Conservation (phyloP, 2,113 vertebrate species). For the Otocyon megalotis region DNA sequence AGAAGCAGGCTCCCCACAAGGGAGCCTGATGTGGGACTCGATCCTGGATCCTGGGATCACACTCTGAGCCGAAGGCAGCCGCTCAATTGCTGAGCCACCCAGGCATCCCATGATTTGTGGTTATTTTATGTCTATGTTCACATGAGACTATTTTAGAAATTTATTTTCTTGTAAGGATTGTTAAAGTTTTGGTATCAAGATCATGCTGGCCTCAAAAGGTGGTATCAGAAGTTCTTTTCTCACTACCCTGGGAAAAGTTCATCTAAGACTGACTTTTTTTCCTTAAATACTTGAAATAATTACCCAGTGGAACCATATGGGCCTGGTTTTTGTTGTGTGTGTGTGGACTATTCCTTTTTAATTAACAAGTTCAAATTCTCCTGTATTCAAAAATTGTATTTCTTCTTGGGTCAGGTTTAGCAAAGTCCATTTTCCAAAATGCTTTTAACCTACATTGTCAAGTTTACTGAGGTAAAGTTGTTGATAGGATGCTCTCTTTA, state of each 20-base stretch:
- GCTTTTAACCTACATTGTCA: background rate
- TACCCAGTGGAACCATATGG: background rate
- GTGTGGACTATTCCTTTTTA: background rate
- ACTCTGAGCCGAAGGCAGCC: no score
- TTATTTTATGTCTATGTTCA: background rate
- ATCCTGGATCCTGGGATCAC: no score
- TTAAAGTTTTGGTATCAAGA: background rate
- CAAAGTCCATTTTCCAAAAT: background rate
- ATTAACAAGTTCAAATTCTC: background rate
- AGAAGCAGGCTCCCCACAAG: no score
- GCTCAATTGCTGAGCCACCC: no score
- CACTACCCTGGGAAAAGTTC: background rate
- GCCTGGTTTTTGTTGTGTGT: background rate
- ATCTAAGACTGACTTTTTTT: background rate
- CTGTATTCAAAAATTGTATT: background rate
- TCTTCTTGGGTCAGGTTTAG: background rate
- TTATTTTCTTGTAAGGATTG: background rate
- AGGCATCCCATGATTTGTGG: background rate
- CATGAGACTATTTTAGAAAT: background rate
- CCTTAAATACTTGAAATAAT: constrained; percentile 2
- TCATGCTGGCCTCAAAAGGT: background rate
- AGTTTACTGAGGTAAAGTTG: background rate
- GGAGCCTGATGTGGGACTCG: no score
- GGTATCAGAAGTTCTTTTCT: background rate
- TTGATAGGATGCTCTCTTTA: background rate